Evolutionary conservation across 92 coral and sea anemone species (phyloP).

Genomic region (Parazoanthus swiftii): DNA sequence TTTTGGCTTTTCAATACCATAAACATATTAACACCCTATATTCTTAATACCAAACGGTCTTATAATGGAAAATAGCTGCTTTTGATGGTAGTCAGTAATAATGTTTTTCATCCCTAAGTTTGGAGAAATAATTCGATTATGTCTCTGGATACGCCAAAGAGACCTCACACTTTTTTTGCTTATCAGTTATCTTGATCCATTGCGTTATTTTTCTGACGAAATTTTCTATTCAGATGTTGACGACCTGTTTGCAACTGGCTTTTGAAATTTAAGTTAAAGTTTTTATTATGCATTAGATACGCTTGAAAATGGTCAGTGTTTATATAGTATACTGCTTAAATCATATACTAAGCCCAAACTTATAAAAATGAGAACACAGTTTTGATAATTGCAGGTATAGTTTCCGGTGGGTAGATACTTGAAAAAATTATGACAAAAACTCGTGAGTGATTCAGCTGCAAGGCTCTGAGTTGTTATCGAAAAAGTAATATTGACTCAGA

Average conservation of each 20-base stretch:
- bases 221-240: background rate
- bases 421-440: background rate
- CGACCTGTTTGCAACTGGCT: background rate
- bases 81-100: background rate
- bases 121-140: background rate
- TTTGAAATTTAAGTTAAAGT: background rate
- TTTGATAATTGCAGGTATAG: background rate
- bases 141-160: background rate
- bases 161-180: constrained; percentile 3
- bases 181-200: background rate
- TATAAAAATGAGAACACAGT: background rate
- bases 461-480: background rate
- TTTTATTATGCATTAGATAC: constrained; percentile 8
- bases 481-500: constrained; percentile 4
- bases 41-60: background rate
- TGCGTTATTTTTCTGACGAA: background rate
- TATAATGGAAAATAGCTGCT: background rate
- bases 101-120: background rate
- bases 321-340: background rate
- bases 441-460: background rate
- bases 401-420: background rate
- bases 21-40: constrained; percentile 2
- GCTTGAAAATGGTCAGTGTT: background rate
- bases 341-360: too few relatives aligned
- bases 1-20: background rate